Evolutionary conservation across 2,113 vertebrate genomes (phyloP).

Genomic region (Beaufortia kweichowensis): DNA sequence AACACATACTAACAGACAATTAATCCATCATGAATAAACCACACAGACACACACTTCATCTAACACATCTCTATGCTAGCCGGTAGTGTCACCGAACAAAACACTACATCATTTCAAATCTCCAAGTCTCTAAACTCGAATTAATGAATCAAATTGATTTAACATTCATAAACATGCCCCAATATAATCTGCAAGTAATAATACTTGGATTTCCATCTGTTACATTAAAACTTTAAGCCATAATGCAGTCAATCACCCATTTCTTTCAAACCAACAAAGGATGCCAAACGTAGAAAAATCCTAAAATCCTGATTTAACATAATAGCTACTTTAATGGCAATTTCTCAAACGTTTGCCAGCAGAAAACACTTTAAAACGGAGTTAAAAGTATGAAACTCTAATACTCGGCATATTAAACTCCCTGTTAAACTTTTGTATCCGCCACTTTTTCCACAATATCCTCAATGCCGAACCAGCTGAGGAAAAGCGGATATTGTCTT

Average conservation of each 20-base stretch:
- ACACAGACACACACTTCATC: slow-evolving; percentile 9
- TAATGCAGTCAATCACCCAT: not conserved
- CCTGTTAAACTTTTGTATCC: not conserved
- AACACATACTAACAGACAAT: not conserved
- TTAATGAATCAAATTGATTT: slow-evolving; percentile 18
- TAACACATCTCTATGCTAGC: slow-evolving; percentile 6
- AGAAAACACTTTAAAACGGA: no score
- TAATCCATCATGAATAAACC: not conserved
- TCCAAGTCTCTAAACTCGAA: not conserved
- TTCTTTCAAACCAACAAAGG: not conserved
- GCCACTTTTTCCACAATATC: not conserved
- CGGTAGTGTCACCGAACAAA: slow-evolving; percentile 14
- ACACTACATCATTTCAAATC: not conserved
- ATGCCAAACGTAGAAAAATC: slow-evolving; percentile 1
- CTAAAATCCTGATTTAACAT: slow-evolving; percentile 15
- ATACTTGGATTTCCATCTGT: not conserved
- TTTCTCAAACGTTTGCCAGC: not conserved
- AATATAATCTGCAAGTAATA: not conserved
- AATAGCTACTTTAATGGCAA: slow-evolving; percentile 11
- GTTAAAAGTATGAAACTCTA: not conserved
- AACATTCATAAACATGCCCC: slow-evolving; percentile 3
- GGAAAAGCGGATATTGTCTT: slow-evolving; percentile 4
- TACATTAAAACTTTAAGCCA: slow-evolving; percentile 11
- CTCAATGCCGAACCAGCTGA: not conserved
- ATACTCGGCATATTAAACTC: not conserved